Evolutionary conservation across 1,140 invertebrate genomes (phyloP), one percentile per base, ranked within the genome.

Genomic region (Diorhabda sublineata): DNA sequence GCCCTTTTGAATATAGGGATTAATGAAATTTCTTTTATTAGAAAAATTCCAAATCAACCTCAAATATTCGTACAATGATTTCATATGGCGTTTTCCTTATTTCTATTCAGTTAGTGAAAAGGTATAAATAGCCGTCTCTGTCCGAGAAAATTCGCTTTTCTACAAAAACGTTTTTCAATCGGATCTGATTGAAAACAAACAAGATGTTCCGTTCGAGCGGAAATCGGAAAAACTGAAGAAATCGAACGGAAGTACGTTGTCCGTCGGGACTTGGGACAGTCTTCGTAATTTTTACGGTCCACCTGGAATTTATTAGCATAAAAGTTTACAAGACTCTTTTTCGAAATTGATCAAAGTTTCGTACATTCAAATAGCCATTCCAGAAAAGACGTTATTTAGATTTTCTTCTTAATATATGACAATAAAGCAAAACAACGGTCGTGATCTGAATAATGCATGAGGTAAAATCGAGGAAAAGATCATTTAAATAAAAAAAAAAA

Each of bases 291-390:
- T 62, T 42, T 45, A 62, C 11, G 61, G 61, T 62, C 61, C 44
- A 11, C 61, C n/a, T 44, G 61, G 61, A 62, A 62, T 62, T 42
- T 62, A 62, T 62, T 62, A 62, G 61, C 61, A 62, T 62, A 62
- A 62, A 44, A 62, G 61, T 62, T 62, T 41, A 45, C 57, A 64
- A 64, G 65, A 68, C 57, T 68, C 58, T 69, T 59, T 44, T 60
- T 69, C 44, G 4, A 56, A 47, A 69, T 64, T 69, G 62, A 69
- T 62, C 42, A 62, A 43, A 44, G 61, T 62, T 64, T 69, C 65
- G 47, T 52, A 52, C 47, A 52, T 52, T n/a, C 47, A n/a, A 52
- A 52, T n/a, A n/a, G n/a, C 47, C 47, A 4, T 52, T 52, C 47
- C 47, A 8, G 47, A 52, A 52, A 52, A 52, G 47, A 52, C 47